Conservation (phyloP, 2,113 vertebrate species). For the Aegithalos caudatus region DNA sequence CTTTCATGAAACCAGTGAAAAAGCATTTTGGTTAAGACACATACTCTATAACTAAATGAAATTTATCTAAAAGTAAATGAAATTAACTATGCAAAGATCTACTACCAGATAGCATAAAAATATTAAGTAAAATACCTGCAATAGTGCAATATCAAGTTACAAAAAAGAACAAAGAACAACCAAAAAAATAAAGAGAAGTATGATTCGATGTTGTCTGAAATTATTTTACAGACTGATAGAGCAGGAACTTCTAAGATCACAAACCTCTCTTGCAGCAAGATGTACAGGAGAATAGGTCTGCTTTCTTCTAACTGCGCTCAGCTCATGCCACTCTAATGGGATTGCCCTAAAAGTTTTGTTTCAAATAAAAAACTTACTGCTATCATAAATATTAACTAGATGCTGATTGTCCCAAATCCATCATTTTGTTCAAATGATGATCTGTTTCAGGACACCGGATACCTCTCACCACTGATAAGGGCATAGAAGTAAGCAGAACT, state of each 20-base stretch:
- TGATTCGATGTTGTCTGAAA: neutral
- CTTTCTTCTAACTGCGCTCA: neutral
- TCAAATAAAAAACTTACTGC: conserved; percentile 11
- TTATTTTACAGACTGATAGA: neutral
- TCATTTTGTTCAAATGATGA: neutral
- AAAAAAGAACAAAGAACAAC: neutral
- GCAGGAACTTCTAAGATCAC: neutral
- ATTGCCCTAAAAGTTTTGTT: conserved; percentile 7
- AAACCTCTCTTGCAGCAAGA: neutral
- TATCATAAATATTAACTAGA: conserved; percentile 23
- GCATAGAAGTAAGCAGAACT: neutral
- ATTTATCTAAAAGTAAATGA: neutral
- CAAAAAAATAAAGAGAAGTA: neutral
- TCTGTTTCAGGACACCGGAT: neutral
- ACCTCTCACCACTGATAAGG: neutral
- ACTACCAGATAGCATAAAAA: neutral
- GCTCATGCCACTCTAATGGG: neutral
- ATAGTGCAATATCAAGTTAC: neutral
- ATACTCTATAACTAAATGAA: neutral
- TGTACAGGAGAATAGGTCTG: neutral
- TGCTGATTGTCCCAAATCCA: neutral
- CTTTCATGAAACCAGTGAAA: neutral
- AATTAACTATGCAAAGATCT: neutral
- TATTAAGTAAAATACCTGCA: neutral
- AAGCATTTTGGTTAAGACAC: neutral